Conservation (phyloP, 2,113 vertebrate genomes). For the Helogale parvula region DNA sequence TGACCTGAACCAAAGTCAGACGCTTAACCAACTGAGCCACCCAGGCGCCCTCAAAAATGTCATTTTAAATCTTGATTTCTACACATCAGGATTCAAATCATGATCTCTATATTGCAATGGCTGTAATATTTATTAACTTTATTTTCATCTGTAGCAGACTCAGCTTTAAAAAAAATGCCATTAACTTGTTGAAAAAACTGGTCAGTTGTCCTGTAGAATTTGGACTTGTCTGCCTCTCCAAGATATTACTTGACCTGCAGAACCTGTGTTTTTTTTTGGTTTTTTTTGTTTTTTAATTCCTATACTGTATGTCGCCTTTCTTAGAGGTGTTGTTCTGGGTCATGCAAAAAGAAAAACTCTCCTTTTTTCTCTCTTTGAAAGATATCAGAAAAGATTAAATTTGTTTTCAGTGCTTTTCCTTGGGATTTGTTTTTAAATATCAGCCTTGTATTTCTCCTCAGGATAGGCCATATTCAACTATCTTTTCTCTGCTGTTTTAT, state of each 20-base stretch:
- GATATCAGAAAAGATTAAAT: neutral
- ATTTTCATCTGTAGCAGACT: neutral
- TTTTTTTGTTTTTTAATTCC: neutral
- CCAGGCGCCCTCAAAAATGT: too few relatives aligned
- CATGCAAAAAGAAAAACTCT: neutral
- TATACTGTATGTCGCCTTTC: neutral
- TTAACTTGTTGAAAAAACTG: neutral
- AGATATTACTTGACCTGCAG: neutral
- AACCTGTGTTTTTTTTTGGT: neutral
- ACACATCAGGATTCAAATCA: neutral
- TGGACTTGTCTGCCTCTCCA: neutral
- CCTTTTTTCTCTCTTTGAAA: neutral
- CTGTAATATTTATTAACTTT: neutral
- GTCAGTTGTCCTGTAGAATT: neutral
- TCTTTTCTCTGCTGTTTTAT: neutral
- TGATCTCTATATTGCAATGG: neutral
- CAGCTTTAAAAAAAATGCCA: neutral
- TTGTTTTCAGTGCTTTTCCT: neutral
- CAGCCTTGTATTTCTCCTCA: neutral
- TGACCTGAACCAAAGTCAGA: too few relatives aligned
- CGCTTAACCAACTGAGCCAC: too few relatives aligned
- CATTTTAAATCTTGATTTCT: neutral
- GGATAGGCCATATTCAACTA: neutral
- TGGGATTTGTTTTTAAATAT: constrained; percentile 22
- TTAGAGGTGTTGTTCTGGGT: neutral